Conservation (phyloP, 2,113 vertebrate genomes). For the Garra rufa region DNA sequence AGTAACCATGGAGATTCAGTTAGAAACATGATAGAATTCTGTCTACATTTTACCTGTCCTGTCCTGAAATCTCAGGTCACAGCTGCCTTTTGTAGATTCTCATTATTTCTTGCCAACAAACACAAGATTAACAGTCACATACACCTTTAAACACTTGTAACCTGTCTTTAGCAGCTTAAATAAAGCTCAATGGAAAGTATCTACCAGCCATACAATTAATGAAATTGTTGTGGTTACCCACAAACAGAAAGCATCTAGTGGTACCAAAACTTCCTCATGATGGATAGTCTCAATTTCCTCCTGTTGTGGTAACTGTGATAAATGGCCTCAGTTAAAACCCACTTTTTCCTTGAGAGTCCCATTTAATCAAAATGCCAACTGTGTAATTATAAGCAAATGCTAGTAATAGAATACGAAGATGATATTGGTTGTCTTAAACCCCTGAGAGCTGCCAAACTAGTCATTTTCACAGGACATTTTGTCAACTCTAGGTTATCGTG, state of each 20-base stretch:
- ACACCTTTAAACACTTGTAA: background rate
- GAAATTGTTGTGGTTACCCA: conserved; percentile 4
- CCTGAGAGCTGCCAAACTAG: background rate
- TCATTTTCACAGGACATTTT: background rate
- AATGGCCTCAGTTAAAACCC: conserved; percentile 32
- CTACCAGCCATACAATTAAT: background rate
- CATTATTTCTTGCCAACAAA: background rate
- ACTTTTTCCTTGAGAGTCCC: conserved; percentile 7
- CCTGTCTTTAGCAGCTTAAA: background rate
- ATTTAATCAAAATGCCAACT: background rate
- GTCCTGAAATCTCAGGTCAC: conserved; percentile 39
- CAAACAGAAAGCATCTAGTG: background rate
- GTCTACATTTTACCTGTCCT: background rate
- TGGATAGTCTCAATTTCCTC: conserved; percentile 38
- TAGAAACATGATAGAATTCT: background rate
- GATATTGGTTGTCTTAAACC: background rate
- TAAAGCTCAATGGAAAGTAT: background rate
- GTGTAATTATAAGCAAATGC: conserved; percentile 13
- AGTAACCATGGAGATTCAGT: background rate
- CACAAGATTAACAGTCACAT: conserved; percentile 15
- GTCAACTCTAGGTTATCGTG: background rate
- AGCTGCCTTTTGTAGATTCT: conserved; percentile 21
- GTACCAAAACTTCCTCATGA: conserved; percentile 36
- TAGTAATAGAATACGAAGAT: background rate
- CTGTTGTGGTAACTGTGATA: conserved; percentile 20